Evolutionary conservation across 1,140 invertebrate genomes (phyloP).

Genomic region (Holotrichia oblita): DNA sequence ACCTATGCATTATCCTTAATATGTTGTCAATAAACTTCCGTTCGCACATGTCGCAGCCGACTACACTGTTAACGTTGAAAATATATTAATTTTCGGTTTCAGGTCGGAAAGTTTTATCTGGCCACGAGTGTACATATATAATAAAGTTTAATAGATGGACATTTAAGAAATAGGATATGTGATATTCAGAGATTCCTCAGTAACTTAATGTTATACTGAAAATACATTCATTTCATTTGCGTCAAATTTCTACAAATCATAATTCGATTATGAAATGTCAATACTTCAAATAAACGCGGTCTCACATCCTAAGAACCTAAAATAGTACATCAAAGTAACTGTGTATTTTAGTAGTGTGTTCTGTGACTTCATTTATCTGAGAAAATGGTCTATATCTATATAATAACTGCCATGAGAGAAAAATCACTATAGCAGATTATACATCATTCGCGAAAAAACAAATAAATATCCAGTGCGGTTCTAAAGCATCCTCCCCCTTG

Average conservation of each 20-base stretch:
- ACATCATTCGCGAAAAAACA: no score
- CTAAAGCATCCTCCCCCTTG: no score
- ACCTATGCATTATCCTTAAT: no score
- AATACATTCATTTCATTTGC: not conserved
- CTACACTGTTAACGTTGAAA: no score
- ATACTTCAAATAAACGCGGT: not conserved
- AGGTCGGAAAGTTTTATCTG: no score
- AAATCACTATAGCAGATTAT: not conserved
- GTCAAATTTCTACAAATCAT: not conserved
- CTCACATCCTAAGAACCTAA: not conserved
- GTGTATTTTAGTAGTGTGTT: not conserved
- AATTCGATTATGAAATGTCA: not conserved
- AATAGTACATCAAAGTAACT: slow-evolving; percentile 5
- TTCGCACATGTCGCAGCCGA: no score
- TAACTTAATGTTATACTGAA: not conserved
- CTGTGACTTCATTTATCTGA: not conserved
- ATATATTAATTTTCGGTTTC: no score
- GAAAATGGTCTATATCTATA: not conserved
- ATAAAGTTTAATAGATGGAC: no score
- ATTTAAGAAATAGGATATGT: not conserved
- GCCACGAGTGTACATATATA: no score
- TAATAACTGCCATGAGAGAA: not conserved
- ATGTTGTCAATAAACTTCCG: no score
- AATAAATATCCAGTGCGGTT: no score
- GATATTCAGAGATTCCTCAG: no score